Evolutionary conservation across 2,113 vertebrate genomes (phyloP), one percentile per base, ranked within the genome.

Genomic region (Mugil cephalus): DNA sequence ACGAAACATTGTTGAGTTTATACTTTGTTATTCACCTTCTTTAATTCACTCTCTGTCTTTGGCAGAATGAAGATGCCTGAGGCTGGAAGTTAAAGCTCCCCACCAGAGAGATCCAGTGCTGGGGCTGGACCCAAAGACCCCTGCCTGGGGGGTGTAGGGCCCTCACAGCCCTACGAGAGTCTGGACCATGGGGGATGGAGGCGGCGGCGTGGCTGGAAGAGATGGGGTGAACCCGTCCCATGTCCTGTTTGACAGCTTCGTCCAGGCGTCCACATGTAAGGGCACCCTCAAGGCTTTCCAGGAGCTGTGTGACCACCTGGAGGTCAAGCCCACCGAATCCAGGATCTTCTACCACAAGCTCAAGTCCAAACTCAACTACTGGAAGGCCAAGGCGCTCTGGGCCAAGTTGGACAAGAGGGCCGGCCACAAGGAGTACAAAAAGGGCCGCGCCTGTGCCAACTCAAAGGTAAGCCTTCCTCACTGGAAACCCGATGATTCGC

Each of bases 331-430:
- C 18, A 95, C 86, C 43, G 98, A 98, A 76, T 96, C 95, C 85
- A 95, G 95, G 62, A 93, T 96, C 76, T 99, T 99, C 89, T 99
- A 99, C 80, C 96, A 97, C 89, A 99, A 98, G 82, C 96, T 99
- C 79, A 99, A 99, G 91, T 97, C 98, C 87, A 97, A 95, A 84
- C 96, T 99, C 65, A 99, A 97, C 94, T 99, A 99, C 88, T 99
- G 98, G 98, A 99, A 96, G 92, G 98, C 98, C 84, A 99, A 99
- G 92, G 98, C 97, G 7, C 95, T 99, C 46, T 99, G 98, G 97
- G 95, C 95, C 48, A 99, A 99, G 82, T 82, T 99, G 83, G 98
- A 99, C 90, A 99, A 99, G 84, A 92, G 97, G 76, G 96, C 96
- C 42, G 89, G 94, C 86, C 98, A 98, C 47, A 98, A 99, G 84